Base-by-base conservation (phyloP, 2,797 vertebrate species). In the Miichthys miiuy region DNA sequence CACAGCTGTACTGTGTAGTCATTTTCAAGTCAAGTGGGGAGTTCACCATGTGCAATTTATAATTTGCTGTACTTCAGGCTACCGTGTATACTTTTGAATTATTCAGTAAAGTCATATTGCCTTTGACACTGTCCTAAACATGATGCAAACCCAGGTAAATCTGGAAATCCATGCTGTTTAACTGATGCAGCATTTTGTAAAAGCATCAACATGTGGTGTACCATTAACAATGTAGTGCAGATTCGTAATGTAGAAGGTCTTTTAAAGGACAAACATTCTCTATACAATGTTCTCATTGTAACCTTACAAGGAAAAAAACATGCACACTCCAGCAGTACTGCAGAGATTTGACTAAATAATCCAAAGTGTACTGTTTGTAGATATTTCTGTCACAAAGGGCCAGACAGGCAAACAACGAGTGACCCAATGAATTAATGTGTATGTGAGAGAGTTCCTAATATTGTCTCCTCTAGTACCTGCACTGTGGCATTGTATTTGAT, bases 271-370 rank as follows among this genome's bases (percentile, higher is more conserved):
- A 55, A 60, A 54, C 13, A 23, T 1, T 52, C 65, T 76, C 41
- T 27, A 1, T 16, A 20, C 20, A 58, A 11, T 54, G 50, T 52
- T 51, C 12, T 57, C 17, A 18, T 27, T 60, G 41, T 34, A 61
- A 66, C 21, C 51, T 58, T 60, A 50, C n/a, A 74, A 47, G 30
- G 34, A 9, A 23, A 27, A 9, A 23, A 25, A 51, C 38, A 46
- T 42, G 57, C 57, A 20, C 18, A 66, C 62, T 38, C 79, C 61
- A 72, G 76, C 63, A 68, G 58, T 25, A 25, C 44, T 69, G 30
- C 68, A 68, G 30, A 58, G 46, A 46, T 52, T 21, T 4, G 12
- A 51, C 47, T 30, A 20, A 72, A 68, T 69, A 69, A 50, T 67
- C 57, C n/a, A 6, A 9, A 52, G 52, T 18, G 65, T 51, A n/a